Evolutionary conservation across 2,797 vertebrate genomes (phyloP).

Genomic region (Sylvia borin): DNA sequence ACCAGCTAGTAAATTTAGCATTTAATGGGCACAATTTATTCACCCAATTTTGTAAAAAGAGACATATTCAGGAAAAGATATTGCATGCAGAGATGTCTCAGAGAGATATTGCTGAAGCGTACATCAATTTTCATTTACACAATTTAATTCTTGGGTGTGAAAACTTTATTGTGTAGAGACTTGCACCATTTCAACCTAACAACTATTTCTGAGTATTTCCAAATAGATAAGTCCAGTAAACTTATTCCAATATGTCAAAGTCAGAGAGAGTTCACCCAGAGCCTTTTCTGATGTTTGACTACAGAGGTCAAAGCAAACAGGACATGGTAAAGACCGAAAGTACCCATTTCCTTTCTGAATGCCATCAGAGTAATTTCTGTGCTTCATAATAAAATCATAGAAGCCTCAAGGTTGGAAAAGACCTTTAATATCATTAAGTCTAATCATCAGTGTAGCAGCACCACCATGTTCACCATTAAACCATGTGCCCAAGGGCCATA

Average conservation of each 20-base stretch:
- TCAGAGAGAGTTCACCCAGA: neutral
- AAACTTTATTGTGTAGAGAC: neutral
- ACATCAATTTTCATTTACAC: neutral
- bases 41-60: conserved; percentile 20
- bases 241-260: neutral
- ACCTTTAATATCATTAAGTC: neutral
- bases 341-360: neutral
- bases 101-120: neutral
- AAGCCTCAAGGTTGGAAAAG: neutral
- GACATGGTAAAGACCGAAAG: neutral
- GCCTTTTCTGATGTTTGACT: neutral
- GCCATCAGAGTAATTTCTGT: neutral
- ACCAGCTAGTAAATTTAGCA: conserved; percentile 56
- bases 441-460: neutral
- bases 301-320: neutral
- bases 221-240: neutral
- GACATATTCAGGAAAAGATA: neutral
- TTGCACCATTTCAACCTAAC: neutral
- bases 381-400: neutral
- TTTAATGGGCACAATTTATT: conserved; percentile 34
- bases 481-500: neutral
- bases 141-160: neutral
- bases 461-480: neutral
- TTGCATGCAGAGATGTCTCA: neutral
- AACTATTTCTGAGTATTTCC: neutral